Percentiles rank a stretch among this genome's conserved stretches.
Evolutionary conservation across 2,888 invertebrate species (phyloP).

Genomic region (Chrysodeixis includens): DNA sequence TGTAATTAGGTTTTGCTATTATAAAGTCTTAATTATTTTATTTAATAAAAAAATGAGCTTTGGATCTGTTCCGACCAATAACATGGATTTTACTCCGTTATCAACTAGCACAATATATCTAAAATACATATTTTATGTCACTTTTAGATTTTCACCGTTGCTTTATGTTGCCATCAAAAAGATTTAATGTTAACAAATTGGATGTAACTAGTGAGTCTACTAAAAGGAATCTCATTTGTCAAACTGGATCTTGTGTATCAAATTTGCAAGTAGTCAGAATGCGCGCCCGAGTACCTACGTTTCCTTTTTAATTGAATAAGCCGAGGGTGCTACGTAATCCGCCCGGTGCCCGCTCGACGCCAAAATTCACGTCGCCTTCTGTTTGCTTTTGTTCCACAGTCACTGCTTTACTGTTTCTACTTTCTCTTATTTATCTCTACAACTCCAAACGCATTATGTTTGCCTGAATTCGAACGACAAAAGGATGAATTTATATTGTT

Average conservation of each 20-base stretch:
- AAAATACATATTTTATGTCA: neutral
- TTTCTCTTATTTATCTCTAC: constrained; percentile 56
- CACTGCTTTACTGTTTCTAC: constrained; percentile 67
- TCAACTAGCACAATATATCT: neutral
- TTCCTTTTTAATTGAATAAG: constrained; percentile 83
- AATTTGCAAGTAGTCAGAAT: constrained; percentile 73
- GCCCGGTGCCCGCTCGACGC: constrained; percentile 69
- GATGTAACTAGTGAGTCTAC: constrained; percentile 33
- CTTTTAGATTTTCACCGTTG: neutral
- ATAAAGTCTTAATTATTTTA: constrained; percentile 16
- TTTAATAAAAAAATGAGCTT: neutral
- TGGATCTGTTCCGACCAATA: neutral
- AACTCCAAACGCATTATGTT: constrained; percentile 29
- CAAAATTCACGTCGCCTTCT: constrained; percentile 70
- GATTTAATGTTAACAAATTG: constrained; percentile 20
- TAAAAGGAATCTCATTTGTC: constrained; percentile 70
- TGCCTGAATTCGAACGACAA: constrained; percentile 8
- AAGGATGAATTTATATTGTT: neutral
- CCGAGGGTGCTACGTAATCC: constrained; percentile 80
- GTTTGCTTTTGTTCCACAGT: constrained; percentile 74
- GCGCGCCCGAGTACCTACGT: constrained; percentile 67
- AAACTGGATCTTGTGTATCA: constrained; percentile 68
- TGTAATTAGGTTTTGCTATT: constrained; percentile 20
- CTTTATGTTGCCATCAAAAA: constrained; percentile 12
- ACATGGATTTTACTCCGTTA: neutral